Evolutionary conservation across 2,113 vertebrate genomes (phyloP).

Genomic region (Nestor notabilis): DNA sequence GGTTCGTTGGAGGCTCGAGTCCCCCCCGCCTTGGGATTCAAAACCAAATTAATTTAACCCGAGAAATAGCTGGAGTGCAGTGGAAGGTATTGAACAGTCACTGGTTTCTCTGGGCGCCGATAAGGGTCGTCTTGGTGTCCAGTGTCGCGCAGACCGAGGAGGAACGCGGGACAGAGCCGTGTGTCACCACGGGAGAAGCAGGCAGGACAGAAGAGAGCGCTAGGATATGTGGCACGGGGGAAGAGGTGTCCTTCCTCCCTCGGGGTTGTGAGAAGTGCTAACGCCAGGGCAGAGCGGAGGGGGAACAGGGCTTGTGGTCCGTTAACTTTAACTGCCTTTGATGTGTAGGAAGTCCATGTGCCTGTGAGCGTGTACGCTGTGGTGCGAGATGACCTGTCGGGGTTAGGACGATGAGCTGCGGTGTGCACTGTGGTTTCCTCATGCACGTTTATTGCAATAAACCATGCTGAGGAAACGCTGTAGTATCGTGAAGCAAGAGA

Average conservation of each 20-base stretch:
- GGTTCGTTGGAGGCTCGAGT: not conserved
- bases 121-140: not conserved
- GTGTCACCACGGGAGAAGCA: not conserved
- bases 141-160: not conserved
- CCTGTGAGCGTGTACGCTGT: fast-evolving
- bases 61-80: not conserved
- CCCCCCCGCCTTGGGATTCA: not conserved
- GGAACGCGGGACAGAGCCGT: not conserved
- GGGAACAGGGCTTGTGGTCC: not conserved
- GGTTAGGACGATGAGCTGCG: not conserved
- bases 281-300: not conserved
- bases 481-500: not conserved
- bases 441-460: not conserved
- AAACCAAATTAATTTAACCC: not conserved
- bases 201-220: not conserved
- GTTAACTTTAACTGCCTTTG: not conserved
- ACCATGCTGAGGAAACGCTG: not conserved
- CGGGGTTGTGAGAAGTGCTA: not conserved
- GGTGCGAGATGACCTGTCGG: not conserved
- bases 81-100: fast-evolving
- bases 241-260: too few species aligned
- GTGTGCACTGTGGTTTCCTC: not conserved
- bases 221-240: not conserved
- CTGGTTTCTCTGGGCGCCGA: not conserved
- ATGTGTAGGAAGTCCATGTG: not conserved